phyloP scores from a whole-genome alignment of 2,888 invertebrate genomes.

The Drosophila setosimentum region DNA sequence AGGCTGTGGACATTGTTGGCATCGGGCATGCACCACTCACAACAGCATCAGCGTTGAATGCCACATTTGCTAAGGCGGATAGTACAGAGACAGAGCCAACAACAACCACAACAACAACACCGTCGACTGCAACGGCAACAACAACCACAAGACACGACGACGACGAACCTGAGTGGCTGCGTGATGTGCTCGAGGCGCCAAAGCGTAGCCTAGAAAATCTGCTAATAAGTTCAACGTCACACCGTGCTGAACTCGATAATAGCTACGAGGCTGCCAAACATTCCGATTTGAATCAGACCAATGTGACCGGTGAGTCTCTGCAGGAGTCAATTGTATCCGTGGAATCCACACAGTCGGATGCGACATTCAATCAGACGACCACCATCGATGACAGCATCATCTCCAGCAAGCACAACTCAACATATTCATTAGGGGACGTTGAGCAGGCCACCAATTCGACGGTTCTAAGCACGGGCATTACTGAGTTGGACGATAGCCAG shows the following conservation, averaged over 20 bases:
- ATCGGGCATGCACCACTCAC: conserved; percentile 68
- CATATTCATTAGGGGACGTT: conserved; percentile 85
- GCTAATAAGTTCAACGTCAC: conserved; percentile 62
- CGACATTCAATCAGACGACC: conserved; percentile 84
- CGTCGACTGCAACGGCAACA: conserved; percentile 85
- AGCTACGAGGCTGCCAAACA: conserved; percentile 62
- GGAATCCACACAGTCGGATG: conserved; percentile 83
- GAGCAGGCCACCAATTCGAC: conserved; percentile 84
- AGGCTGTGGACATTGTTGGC: conserved; percentile 78
- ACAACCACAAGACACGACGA: conserved; percentile 86
- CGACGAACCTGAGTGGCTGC: conserved; percentile 87
- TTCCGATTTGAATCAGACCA: conserved; percentile 68
- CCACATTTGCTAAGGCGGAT: conserved; percentile 69
- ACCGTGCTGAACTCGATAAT: conserved; percentile 59
- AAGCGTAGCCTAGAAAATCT: conserved; percentile 84
- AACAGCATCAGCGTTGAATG: conserved; percentile 44
- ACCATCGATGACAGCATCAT: conserved; percentile 85
- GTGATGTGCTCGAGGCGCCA: conserved; percentile 87
- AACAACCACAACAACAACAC: conserved; percentile 52
- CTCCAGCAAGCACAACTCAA: conserved; percentile 85
- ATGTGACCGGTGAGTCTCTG: conserved; percentile 76
- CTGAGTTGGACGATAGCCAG: conserved; percentile 84
- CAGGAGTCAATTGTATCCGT: conserved; percentile 85
- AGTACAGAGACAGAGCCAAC: conserved; percentile 66
- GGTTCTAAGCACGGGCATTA: conserved; percentile 64